These are phyloP conservation scores for Oceanites oceanicus DNA, from an alignment of 2,113 vertebrate genomes.

Conservation along the genomic window DNA sequence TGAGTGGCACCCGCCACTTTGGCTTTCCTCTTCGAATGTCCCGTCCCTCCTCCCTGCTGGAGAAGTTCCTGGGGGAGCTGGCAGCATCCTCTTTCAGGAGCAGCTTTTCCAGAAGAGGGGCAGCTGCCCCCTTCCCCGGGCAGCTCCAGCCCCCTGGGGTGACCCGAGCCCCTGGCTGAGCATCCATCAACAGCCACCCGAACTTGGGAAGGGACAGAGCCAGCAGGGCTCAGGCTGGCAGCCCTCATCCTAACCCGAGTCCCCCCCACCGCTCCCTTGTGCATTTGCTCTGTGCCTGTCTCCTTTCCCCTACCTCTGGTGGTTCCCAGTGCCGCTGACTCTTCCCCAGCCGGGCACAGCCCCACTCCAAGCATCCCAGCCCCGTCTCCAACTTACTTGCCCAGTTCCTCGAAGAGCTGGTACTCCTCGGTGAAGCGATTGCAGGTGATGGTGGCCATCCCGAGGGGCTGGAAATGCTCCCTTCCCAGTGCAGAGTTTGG, in stretches of 20 bases:
- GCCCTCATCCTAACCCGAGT: neutral
- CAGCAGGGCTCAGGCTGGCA: neutral
- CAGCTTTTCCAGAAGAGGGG: neutral
- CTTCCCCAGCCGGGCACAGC: neutral
- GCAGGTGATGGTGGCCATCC: constrained; percentile 92
- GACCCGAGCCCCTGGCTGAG: neutral
- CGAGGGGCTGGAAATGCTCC: constrained; percentile 59
- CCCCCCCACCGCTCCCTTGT: fast-evolving
- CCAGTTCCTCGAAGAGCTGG: constrained; percentile 91
- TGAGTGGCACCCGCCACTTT: neutral
- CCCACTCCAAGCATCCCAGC: neutral
- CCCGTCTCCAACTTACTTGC: constrained; percentile 84
- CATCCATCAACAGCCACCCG: neutral
- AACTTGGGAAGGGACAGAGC: neutral
- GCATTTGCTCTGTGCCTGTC: neutral
- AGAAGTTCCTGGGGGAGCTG: neutral
- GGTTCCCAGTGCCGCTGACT: neutral
- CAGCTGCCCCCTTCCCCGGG: neutral
- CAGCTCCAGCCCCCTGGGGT: neutral
- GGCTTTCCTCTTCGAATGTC: neutral
- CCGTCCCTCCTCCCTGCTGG: neutral
- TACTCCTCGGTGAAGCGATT: constrained; percentile 91
- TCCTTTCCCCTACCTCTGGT: neutral
- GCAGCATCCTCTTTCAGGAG: neutral
- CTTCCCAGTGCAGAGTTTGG: constrained; percentile 42